Base-by-base conservation (phyloP, 2,888 invertebrate genomes). In the Erynnis tages region DNA sequence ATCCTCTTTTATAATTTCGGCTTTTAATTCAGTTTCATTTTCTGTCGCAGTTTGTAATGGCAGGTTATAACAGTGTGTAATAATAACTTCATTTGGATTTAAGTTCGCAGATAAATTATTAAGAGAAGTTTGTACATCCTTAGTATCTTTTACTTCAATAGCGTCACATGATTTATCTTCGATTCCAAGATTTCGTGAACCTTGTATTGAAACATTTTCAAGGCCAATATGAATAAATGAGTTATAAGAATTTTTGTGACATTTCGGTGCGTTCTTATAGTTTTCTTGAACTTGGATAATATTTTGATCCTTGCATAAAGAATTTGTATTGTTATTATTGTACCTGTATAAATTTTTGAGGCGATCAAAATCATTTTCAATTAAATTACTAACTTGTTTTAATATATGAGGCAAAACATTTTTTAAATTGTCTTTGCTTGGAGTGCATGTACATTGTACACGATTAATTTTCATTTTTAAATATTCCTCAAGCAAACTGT, bases 401-500 rank as follows among this genome's bases (percentile, higher is more conserved):
- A 84, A 67, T 34, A 87, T 63, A 32, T 69, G 65, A 4, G 80
- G 75, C 44, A 86, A 62, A 19, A 73, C 44, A 1, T 50, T 47
- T 10, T 73, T 61, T 56, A 70, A 70, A 45, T 59, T 65, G 29
- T 71, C 59, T 11, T 67, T 64, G 34, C 59, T 57, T 4, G 66
- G 49, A 37, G 63, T 50, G 63, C 83, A 83, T 23, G 66, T 56
- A 60, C 85, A 85, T 55, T 82, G 71, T 7, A 79, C 76, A 37
- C 75, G 76, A 55, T 80, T 74, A 14, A 89, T 76, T 81, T 89
- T 89, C 0, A 73, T 69, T 69, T 79, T 83, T 34, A 89, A 69
- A 69, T 88, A 89, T 66, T 89, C 89, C 68, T 84, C 79, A 46
- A 89, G 64, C 59, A 89, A 67, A 35, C 70, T 71, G 54, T 82